Conservation (phyloP, 2,888 invertebrate genomes). For the Eurytoma californica region DNA sequence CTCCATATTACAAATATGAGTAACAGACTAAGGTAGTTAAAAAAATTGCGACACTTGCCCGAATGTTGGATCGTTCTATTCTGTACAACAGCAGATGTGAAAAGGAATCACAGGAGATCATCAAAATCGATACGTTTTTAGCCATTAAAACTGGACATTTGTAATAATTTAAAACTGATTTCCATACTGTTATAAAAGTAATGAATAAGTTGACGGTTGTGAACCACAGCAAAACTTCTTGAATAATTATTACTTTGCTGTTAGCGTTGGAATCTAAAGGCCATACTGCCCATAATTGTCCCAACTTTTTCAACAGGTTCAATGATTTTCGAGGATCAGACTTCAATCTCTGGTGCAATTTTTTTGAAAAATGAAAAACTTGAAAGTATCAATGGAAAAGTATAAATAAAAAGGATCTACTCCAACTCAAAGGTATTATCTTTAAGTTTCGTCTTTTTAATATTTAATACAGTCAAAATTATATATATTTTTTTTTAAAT, state of each 20-base stretch:
- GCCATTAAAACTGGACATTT: conserved; percentile 27
- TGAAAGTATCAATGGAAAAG: neutral
- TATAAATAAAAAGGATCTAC: neutral
- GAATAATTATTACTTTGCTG: neutral
- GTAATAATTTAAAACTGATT: conserved; percentile 6
- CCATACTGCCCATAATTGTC: conserved; percentile 21
- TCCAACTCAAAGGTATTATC: neutral
- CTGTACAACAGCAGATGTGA: conserved; percentile 36
- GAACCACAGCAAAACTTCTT: conserved; percentile 31
- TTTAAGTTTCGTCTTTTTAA: too few relatives aligned
- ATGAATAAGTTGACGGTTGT: conserved; percentile 30
- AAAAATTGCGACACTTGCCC: neutral
- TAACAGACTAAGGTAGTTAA: too few relatives aligned
- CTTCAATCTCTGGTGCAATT: neutral
- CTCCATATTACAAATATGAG: too few relatives aligned
- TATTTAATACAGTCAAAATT: too few relatives aligned
- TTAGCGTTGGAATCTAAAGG: conserved; percentile 10
- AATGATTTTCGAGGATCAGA: conserved; percentile 5
- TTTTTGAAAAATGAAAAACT: neutral
- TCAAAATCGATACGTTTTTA: conserved; percentile 25
- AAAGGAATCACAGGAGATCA: conserved; percentile 39
- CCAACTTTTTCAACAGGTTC: neutral
- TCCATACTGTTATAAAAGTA: conserved; percentile 13
- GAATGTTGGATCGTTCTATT: conserved; percentile 21
- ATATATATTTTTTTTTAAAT: too few relatives aligned